phyloP scores from a whole-genome alignment of 1,140 invertebrate species.

The Drosophila bifasciata region DNA sequence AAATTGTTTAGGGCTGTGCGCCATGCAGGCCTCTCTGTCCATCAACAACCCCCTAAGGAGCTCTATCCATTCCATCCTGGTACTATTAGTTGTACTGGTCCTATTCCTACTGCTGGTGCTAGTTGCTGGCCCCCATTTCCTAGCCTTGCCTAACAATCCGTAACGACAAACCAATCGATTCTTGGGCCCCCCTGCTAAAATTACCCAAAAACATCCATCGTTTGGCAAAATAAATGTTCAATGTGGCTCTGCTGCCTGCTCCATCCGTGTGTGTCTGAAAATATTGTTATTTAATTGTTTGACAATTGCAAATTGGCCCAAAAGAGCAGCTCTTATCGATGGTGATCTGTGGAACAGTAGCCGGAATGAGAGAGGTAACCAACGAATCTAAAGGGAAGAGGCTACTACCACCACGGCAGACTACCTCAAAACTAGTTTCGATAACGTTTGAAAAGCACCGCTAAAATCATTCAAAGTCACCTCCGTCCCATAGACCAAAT shows the following conservation, averaged over 20 bases:
- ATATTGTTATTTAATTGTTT: slow-evolving; percentile 76
- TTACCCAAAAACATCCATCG: slow-evolving; percentile 61
- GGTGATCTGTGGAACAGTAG: slow-evolving; percentile 57
- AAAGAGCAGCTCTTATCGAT: slow-evolving; percentile 38
- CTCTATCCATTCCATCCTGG: neutral
- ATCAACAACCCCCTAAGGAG: neutral
- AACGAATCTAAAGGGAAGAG: slow-evolving; percentile 30
- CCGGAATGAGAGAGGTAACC: slow-evolving; percentile 48
- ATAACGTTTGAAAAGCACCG: slow-evolving; percentile 55
- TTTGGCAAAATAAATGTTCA: slow-evolving; percentile 71
- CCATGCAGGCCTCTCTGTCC: neutral
- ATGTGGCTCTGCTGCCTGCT: slow-evolving; percentile 7
- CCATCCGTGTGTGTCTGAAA: slow-evolving; percentile 13
- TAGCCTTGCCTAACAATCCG: slow-evolving; percentile 43
- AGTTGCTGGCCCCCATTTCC: too few species aligned
- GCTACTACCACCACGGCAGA: neutral
- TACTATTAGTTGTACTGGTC: too few species aligned
- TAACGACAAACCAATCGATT: slow-evolving; percentile 71
- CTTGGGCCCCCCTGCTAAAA: slow-evolving; percentile 31
- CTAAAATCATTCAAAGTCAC: slow-evolving; percentile 63
- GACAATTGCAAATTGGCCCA: slow-evolving; percentile 59
- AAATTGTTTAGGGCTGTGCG: slow-evolving; percentile 36
- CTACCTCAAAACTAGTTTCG: slow-evolving; percentile 33
- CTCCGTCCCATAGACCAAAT: slow-evolving; percentile 43
- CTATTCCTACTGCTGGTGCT: too few species aligned